Evolutionary conservation across 2,888 invertebrate genomes (phyloP).

Genomic region (Muscina levida): DNA sequence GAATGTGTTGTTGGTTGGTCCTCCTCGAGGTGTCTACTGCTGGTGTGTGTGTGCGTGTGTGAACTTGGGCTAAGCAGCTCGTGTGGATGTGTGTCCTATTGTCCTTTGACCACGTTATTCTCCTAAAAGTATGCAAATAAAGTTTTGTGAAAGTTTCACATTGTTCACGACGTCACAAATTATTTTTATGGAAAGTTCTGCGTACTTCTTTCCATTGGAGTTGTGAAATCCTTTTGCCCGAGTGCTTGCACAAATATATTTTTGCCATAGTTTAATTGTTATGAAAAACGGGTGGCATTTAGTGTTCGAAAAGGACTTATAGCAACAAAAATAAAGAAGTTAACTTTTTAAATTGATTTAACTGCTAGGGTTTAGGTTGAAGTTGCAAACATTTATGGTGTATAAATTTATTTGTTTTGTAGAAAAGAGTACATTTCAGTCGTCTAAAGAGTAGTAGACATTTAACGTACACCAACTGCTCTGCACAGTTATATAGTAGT

Average conservation of each 20-base stretch:
- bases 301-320: neutral
- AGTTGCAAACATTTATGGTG: no score
- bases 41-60: neutral
- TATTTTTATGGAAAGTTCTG: slow-evolving; percentile 57
- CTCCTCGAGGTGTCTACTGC: slow-evolving; percentile 28
- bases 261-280: slow-evolving; percentile 13
- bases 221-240: no score
- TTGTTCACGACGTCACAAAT: slow-evolving; percentile 62
- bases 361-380: neutral
- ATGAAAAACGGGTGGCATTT: slow-evolving; percentile 5
- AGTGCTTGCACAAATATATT: no score
- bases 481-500: no score
- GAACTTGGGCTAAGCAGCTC: no score
- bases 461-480: no score
- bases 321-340: no score
- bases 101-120: neutral
- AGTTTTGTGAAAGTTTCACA: slow-evolving; percentile 41
- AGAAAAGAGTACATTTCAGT: no score
- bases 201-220: slow-evolving; percentile 37
- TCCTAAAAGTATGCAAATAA: slow-evolving; percentile 58
- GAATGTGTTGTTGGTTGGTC: neutral
- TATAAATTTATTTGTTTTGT: no score
- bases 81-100: neutral
- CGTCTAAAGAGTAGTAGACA: no score
- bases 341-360: slow-evolving; percentile 26